Evolutionary conservation across 2,113 vertebrate species (phyloP).

Genomic region (Copsychus sechellarum): DNA sequence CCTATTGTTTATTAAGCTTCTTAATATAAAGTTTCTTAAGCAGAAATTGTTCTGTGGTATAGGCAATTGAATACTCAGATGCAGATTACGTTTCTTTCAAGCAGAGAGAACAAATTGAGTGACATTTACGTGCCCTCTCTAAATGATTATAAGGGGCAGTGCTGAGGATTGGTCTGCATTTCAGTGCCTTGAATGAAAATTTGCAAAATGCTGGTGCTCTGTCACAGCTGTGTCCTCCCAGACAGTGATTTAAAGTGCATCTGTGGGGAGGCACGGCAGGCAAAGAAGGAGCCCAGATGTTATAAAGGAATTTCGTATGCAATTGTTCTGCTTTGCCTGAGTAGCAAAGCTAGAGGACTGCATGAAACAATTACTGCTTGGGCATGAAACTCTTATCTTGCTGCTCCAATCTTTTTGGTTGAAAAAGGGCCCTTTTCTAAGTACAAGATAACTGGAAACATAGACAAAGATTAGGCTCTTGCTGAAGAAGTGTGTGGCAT

Average conservation of each 20-base stretch:
- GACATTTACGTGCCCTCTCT: not conserved
- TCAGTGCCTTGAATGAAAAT: not conserved
- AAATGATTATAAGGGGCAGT: not conserved
- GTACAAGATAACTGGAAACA: not conserved
- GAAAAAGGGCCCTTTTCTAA: not conserved
- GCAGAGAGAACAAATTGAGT: not conserved
- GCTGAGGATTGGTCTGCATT: not conserved
- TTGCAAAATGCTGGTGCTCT: not conserved
- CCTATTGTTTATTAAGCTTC: not conserved
- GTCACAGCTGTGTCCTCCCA: not conserved
- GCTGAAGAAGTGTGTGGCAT: rapidly evolving
- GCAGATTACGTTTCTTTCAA: not conserved
- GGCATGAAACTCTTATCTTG: not conserved
- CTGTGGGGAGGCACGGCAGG: not conserved
- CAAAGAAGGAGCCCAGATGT: not conserved
- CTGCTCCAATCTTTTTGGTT: not conserved
- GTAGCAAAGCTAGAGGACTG: not conserved
- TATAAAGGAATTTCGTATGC: not conserved
- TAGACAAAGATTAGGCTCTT: not conserved
- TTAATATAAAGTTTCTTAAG: not conserved
- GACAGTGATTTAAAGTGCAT: not conserved
- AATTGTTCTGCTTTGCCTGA: not conserved
- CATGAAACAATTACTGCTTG: not conserved
- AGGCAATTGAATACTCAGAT: not conserved
- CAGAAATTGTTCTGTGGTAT: not conserved